Conservation (phyloP, 2,888 invertebrate genomes). For the Schizaphis graminum region DNA sequence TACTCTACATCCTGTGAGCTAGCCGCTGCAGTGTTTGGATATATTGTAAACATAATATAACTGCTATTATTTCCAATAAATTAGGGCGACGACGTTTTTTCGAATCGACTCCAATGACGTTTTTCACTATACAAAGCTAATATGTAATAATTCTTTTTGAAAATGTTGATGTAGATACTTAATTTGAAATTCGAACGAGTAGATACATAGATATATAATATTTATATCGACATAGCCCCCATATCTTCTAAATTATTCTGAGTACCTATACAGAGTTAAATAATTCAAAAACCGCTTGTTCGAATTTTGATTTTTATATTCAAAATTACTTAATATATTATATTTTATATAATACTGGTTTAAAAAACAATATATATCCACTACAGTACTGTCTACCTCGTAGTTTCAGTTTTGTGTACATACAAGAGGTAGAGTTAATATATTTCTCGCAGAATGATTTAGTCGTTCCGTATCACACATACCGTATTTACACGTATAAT, state of each 20-base stretch:
- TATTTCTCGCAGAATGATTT: not conserved
- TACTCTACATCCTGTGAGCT: not conserved
- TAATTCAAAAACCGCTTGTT: too few species aligned
- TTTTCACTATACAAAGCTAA: not conserved
- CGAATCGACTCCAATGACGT: not conserved
- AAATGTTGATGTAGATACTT: too few species aligned
- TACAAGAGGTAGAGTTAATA: not conserved
- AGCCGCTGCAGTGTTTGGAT: not conserved
- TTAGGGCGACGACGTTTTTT: not conserved
- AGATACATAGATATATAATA: too few species aligned
- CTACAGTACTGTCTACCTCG: not conserved
- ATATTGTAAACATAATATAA: not conserved
- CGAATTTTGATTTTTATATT: too few species aligned
- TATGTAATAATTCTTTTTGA: too few species aligned
- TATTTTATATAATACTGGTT: not conserved
- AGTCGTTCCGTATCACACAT: not conserved
- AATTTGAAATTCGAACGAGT: too few species aligned
- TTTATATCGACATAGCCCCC: too few species aligned
- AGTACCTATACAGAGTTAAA: too few species aligned
- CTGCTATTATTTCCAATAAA: not conserved
- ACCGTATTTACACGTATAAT: not conserved
- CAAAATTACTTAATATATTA: not conserved
- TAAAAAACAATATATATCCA: not conserved
- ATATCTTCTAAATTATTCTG: too few species aligned
- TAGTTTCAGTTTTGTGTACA: not conserved